These are phyloP conservation scores for Prochilodus magdalenae DNA, from an alignment of 2,113 vertebrate genomes.

Conservation along the genomic window DNA sequence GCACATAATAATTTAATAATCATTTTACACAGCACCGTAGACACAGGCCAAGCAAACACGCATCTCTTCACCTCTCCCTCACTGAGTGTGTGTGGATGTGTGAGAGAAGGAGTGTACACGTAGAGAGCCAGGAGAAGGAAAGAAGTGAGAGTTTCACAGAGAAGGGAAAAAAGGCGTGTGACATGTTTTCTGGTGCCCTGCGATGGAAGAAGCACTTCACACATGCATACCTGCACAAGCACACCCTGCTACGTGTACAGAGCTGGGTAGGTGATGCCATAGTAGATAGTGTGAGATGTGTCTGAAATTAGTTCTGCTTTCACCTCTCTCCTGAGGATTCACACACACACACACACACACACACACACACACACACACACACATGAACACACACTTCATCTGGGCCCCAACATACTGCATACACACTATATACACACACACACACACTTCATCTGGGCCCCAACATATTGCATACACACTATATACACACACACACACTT, in stretches of 20 bases:
- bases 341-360: neutral
- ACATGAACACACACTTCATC: too few species aligned
- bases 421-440: too few species aligned
- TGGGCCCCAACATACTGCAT: neutral
- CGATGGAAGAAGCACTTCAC: neutral
- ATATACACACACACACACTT: too few species aligned
- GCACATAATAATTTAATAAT: too few species aligned
- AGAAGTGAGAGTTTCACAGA: neutral
- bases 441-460: too few species aligned
- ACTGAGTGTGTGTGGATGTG: too few species aligned
- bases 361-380: too few species aligned
- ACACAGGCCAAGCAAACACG: too few species aligned
- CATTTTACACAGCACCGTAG: too few species aligned
- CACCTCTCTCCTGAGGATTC: conserved; percentile 7
- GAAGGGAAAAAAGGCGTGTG: neutral
- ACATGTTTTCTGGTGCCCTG: neutral
- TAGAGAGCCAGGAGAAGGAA: neutral
- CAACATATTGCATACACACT: too few species aligned
- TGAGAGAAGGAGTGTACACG: neutral
- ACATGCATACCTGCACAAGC: neutral
- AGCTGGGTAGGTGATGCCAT: neutral
- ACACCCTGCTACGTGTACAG: neutral
- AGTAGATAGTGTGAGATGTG: neutral
- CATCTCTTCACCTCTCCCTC: too few species aligned
- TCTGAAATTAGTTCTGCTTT: conserved; percentile 22